These are phyloP conservation scores for Gila orcuttii DNA, from an alignment of 2,113 vertebrate species.

Conservation along the genomic window DNA sequence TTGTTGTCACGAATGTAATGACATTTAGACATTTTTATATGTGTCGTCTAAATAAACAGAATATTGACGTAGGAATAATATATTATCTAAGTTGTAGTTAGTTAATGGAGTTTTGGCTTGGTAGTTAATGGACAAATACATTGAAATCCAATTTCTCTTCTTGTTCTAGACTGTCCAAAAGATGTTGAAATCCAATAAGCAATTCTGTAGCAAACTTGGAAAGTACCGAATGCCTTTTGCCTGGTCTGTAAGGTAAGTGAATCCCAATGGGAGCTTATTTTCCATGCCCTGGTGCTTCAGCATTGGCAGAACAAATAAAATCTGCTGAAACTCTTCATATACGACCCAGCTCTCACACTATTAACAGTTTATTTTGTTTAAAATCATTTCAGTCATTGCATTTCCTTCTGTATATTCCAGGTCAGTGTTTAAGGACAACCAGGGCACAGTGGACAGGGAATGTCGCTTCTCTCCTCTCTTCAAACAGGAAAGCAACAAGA, in stretches of 20 bases:
- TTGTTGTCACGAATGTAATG: not conserved
- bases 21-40: not conserved
- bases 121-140: not conserved
- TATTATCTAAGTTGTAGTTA: not conserved
- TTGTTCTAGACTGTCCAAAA: slow-evolving; percentile 88
- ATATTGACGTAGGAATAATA: not conserved
- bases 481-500: slow-evolving; percentile 95
- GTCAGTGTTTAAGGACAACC: slow-evolving; percentile 95
- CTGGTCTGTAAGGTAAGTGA: slow-evolving; percentile 92
- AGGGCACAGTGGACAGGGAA: slow-evolving; percentile 92
- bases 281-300: not conserved
- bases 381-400: not conserved
- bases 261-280: not conserved
- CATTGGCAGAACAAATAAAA: not conserved
- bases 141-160: slow-evolving; percentile 3
- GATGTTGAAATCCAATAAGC: slow-evolving; percentile 92
- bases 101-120: not conserved
- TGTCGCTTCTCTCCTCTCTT: slow-evolving; percentile 94
- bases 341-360: no score
- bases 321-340: not conserved
- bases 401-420: slow-evolving; percentile 64
- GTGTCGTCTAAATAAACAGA: not conserved
- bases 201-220: slow-evolving; percentile 93
- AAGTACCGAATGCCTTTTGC: slow-evolving; percentile 98
- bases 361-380: not conserved